Base-by-base conservation (phyloP, 1,140 invertebrate genomes). In the Lordiphosa stackelbergi region DNA sequence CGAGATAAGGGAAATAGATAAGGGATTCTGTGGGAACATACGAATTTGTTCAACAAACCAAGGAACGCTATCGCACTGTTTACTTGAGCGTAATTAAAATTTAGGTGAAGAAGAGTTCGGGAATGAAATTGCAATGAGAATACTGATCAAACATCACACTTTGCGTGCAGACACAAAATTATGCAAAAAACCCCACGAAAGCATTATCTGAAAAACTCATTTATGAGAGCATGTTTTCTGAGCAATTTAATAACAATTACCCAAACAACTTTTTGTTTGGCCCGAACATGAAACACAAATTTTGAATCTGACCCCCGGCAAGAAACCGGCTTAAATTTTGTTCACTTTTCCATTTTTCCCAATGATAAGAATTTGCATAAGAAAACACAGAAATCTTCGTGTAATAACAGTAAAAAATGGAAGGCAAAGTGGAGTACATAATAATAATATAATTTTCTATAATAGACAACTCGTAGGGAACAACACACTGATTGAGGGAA, bases 391-490 rank as follows among this genome's bases (percentile, higher is more conserved):
- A 16, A n/a, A 59, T 38, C 51, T 79, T 54, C 45, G 55, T 62
- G 63, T 57, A 57, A 66, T 79, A 79, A 81, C 74, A 60, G 74
- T 79, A 81, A 79, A 81, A 54, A 45, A 48, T 55, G 54, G 41
- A 70, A 31, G 35, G 34, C 45, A 36, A 56, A 66, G 37, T 66
- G 61, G 61, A 79, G 70, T 75, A 79, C 74, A 79, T 81, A 81
- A 74, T 79, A 79, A 81, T 79, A 81, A 75, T 75, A 81, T 79
- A 81, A 81, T 79, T 79, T 79, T 81, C 74, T 81, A 75, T 79
- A 79, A 81, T 75, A 79, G 71, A 42, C 43, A 46, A 47, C 28
- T 49, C 4, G 42, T 37, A 36, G 28, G 36, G 41, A 9, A 51
- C 46, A 35, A 54, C 31, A 41, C 19, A 69, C 62, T 53, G 54